Percentiles rank a stretch among this genome's conserved stretches.
Evolutionary conservation across 2,113 vertebrate genomes (phyloP).

Genomic region (Noturus placidus): DNA sequence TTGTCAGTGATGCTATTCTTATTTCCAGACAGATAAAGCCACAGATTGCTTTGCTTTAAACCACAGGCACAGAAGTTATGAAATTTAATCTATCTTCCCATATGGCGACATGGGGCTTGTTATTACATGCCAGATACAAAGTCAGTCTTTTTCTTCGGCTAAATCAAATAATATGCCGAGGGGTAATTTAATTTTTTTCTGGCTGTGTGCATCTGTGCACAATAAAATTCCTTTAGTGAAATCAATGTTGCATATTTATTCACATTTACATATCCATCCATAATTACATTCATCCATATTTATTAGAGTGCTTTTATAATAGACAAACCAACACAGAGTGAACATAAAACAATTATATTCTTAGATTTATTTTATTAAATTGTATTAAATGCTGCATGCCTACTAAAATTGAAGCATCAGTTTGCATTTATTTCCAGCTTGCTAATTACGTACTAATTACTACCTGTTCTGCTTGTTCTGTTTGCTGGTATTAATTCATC

Average conservation of each 20-base stretch:
- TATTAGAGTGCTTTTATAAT: neutral
- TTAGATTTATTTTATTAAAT: neutral
- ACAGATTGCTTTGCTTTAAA: neutral
- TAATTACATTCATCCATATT: neutral
- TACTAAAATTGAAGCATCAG: neutral
- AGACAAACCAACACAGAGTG: neutral
- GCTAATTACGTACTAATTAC: neutral
- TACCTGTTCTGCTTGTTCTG: neutral
- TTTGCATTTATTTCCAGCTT: neutral
- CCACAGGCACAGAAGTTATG: neutral
- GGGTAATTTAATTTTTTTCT: neutral
- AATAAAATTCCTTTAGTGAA: neutral
- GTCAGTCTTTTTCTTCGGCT: neutral
- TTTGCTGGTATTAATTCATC: neutral
- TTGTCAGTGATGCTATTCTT: neutral
- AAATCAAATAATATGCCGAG: neutral
- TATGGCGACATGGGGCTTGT: neutral
- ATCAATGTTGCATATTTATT: neutral
- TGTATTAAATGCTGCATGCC: neutral
- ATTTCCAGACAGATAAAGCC: neutral
- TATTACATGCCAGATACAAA: neutral
- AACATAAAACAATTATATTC: neutral
- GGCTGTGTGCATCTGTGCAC: neutral
- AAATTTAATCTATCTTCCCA: neutral
- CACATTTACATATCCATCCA: neutral